A percentile compares a stretch with the other conserved stretches of the same genome.
phyloP scores from a whole-genome alignment of 2,113 vertebrate species.

The Psilopogon haemacephalus region DNA sequence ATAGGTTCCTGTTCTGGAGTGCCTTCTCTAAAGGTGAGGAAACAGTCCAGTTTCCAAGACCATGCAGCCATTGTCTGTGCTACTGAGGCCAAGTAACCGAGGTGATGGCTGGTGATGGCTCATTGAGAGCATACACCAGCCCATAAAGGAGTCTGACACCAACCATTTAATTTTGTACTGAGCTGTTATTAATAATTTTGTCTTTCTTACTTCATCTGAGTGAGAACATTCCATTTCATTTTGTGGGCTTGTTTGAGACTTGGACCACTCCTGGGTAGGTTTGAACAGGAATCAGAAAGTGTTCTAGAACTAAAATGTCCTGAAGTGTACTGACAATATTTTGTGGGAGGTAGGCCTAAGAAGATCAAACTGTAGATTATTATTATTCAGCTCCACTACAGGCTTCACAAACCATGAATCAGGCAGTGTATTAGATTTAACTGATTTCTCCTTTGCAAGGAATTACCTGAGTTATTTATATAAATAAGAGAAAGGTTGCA shows the following conservation, averaged over 20 bases:
- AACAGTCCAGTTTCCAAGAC: not conserved
- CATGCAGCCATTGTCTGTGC: not conserved
- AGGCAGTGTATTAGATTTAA: not conserved
- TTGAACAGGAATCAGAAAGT: not conserved
- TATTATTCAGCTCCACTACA: not conserved
- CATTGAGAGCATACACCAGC: not conserved
- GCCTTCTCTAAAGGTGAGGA: not conserved
- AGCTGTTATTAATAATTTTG: not conserved
- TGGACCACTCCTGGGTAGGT: not conserved
- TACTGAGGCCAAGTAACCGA: not conserved
- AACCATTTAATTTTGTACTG: not conserved
- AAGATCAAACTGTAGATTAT: not conserved
- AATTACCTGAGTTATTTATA: not conserved
- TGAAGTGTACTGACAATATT: not conserved
- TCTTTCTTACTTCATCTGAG: not conserved
- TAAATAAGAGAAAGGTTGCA: not conserved
- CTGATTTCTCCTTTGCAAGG: not conserved
- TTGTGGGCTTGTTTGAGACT: not conserved
- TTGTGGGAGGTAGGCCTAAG: not conserved
- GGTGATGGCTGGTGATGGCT: not conserved
- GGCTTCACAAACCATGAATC: not conserved
- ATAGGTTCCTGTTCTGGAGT: slow-evolving; percentile 25
- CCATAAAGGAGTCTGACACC: not conserved
- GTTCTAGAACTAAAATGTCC: not conserved
- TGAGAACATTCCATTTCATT: not conserved